phyloP scores from a whole-genome alignment of 64 coral and sea anemone genomes.

The Astreopora myriophthalma region DNA sequence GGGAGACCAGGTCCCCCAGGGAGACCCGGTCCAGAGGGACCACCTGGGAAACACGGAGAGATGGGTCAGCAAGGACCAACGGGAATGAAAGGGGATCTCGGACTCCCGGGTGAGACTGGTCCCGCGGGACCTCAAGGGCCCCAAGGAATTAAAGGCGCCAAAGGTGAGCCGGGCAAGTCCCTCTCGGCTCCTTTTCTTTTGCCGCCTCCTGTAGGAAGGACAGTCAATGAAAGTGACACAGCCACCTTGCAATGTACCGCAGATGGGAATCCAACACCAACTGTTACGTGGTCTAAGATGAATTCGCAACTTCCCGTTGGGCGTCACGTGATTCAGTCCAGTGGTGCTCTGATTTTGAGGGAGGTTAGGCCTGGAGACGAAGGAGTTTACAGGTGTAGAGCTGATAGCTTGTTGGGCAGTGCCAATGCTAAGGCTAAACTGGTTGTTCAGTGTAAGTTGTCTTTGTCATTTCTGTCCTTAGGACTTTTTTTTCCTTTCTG shows the following conservation, averaged over 20 bases:
- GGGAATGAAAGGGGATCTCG: not conserved
- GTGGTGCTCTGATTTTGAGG: constrained; percentile 19
- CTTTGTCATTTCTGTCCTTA: too few relatives aligned
- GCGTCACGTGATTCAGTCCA: not conserved
- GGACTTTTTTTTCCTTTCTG: too few relatives aligned
- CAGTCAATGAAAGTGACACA: constrained; percentile 23
- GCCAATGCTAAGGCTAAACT: not conserved
- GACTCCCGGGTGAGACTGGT: not conserved
- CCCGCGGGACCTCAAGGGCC: not conserved
- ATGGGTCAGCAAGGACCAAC: not conserved
- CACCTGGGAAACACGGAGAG: not conserved
- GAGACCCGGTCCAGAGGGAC: not conserved
- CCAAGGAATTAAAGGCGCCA: constrained; percentile 3
- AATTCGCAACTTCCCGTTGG: not conserved
- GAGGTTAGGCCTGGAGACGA: not conserved
- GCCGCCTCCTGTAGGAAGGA: not conserved
- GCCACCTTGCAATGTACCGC: constrained; percentile 20
- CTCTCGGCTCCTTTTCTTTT: not conserved
- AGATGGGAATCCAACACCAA: constrained; percentile 47
- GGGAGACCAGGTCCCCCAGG: not conserved
- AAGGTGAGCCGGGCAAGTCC: constrained; percentile 12
- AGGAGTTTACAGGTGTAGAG: constrained; percentile 54
- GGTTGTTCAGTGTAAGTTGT: constrained; percentile 33
- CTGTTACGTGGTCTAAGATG: constrained; percentile 27
- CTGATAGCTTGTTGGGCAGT: constrained; percentile 25